Evolutionary conservation across 2,888 invertebrate species (phyloP).

Genomic region (Xestia c-nigrum): DNA sequence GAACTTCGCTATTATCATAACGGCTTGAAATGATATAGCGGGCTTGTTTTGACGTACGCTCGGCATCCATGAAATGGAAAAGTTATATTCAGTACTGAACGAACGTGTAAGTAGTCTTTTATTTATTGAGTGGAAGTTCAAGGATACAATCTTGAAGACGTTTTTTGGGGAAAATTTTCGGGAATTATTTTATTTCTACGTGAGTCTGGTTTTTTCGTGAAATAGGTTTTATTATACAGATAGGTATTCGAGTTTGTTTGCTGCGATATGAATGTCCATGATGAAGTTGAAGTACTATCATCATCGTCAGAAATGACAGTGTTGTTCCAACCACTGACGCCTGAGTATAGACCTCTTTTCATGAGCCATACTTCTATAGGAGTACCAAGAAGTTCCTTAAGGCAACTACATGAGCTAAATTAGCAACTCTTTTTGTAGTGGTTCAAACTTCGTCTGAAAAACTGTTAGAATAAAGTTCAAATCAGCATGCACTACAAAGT

Average conservation of each 20-base stretch:
- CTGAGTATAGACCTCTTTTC: background rate
- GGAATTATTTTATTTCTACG: slow-evolving; percentile 18
- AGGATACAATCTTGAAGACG: slow-evolving; percentile 29
- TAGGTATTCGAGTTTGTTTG: background rate
- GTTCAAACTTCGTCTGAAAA: too few relatives aligned
- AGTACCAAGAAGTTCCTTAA: too few relatives aligned
- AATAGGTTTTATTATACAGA: background rate
- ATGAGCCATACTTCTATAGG: background rate
- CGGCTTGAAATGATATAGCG: slow-evolving; percentile 74
- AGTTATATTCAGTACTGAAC: slow-evolving; percentile 53
- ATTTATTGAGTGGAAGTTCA: slow-evolving; percentile 50
- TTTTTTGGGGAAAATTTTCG: slow-evolving; percentile 12
- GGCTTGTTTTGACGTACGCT: slow-evolving; percentile 66
- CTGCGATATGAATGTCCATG: background rate
- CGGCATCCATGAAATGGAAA: slow-evolving; percentile 62
- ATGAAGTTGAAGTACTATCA: background rate
- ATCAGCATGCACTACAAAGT: too few relatives aligned
- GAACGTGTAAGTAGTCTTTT: slow-evolving; percentile 44
- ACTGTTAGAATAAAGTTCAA: too few relatives aligned
- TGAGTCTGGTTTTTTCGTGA: background rate
- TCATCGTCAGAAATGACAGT: background rate
- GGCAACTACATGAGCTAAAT: too few relatives aligned
- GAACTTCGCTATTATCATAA: slow-evolving; percentile 75
- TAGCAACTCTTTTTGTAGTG: too few relatives aligned
- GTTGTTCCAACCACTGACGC: background rate